Base-by-base conservation (phyloP, 1,140 invertebrate genomes). In the Trialeurodes vaporariorum region DNA sequence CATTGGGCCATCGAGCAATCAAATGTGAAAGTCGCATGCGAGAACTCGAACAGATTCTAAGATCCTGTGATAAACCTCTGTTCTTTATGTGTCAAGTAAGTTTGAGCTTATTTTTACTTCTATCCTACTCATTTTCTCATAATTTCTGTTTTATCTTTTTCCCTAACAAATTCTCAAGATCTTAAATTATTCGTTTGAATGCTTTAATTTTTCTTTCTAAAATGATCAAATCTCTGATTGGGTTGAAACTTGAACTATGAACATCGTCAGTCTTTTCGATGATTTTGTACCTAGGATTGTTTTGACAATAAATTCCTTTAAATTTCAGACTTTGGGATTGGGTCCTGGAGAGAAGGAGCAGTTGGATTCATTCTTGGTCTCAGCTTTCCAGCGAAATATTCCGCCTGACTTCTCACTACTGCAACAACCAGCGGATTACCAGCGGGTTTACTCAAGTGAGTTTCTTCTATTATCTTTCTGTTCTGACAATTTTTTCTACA, bases 41-140 rank as follows among this genome's bases (percentile, higher is more conserved):
- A 26, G 91, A 93, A 76, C 77, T 93, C 67, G 91, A 92, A 75
- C 88, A 91, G 72, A 82, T 94, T 68, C 80, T 93, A 34, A 78
- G 88, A 59, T 84, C 86, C 1, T 84, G 86, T 58, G 88, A 91
- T 70, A 90, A 90, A 77, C 91, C 91, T 0, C 77, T 93, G 34
- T 87, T 91, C 74, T 92, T 92, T 73, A 90, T 93, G 86, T 92
- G 91, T 71, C 90, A 91, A 82, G 88, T 90, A 81, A 74, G 67
- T 26, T n/a, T n/a, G n/a, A n/a, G n/a, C n/a, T n/a, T n/a, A n/a
- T n/a, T n/a, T n/a, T n/a, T n/a, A n/a, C n/a, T n/a, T n/a, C n/a
- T n/a, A n/a, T n/a, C n/a, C n/a, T n/a, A n/a, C n/a, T n/a, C n/a
- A n/a, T n/a, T n/a, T n/a, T n/a, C n/a, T n/a, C n/a, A n/a, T n/a